Conservation (phyloP, 2,888 invertebrate genomes). For the Euzophera pinguis region DNA sequence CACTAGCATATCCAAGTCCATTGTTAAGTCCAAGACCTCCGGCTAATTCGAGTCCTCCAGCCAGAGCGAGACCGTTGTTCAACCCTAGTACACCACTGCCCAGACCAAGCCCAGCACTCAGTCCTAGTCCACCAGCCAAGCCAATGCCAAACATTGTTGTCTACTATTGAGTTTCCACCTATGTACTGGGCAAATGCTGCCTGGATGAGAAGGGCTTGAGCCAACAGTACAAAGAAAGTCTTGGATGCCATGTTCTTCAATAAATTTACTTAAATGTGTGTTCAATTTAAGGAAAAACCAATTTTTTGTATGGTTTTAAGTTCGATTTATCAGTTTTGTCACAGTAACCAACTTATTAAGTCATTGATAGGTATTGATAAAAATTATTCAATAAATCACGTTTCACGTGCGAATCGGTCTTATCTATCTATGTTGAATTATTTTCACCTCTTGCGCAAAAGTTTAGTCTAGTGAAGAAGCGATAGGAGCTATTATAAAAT, state of each 20-base stretch:
- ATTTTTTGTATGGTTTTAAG: too few relatives aligned
- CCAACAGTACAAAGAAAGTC: conserved; percentile 6
- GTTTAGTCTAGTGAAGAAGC: too few relatives aligned
- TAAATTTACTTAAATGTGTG: neutral
- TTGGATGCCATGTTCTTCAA: conserved; percentile 14
- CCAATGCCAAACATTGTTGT: neutral
- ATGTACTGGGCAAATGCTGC: conserved; percentile 6
- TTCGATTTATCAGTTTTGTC: conserved; percentile 4
- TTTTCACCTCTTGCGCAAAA: too few relatives aligned
- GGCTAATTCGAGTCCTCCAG: conserved; percentile 5
- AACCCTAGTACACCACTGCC: neutral
- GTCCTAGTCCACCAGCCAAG: neutral
- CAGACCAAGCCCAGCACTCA: neutral
- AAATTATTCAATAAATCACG: neutral
- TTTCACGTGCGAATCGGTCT: neutral
- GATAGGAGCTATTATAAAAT: too few relatives aligned
- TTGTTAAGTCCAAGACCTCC: neutral
- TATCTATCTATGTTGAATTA: too few relatives aligned
- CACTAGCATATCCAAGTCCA: neutral
- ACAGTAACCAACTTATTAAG: neutral
- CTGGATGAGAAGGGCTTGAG: conserved; percentile 15
- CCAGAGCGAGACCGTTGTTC: neutral
- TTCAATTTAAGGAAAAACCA: neutral
- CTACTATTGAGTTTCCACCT: conserved; percentile 1
- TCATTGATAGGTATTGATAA: neutral